A percentile compares a stretch with the other conserved stretches of the same genome.
These are phyloP conservation scores for Enteromius paludinosus DNA, from an alignment of 2,797 vertebrate genomes.

Conservation along the genomic window DNA sequence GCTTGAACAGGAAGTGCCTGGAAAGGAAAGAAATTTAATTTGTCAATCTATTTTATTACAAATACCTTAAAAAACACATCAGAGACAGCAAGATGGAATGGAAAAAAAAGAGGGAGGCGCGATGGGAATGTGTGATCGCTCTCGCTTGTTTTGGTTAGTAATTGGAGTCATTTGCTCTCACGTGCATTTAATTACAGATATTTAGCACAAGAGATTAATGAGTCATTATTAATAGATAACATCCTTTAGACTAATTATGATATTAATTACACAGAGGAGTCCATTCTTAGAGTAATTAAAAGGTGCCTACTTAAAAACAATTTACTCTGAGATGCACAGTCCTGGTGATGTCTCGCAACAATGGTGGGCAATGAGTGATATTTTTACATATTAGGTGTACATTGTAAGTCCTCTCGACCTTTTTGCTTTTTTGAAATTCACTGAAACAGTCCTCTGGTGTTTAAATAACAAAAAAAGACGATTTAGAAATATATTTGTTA, in stretches of 20 bases:
- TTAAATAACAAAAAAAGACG: background rate
- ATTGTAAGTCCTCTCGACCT: background rate
- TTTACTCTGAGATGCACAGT: constrained; percentile 2
- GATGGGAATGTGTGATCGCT: constrained; percentile 34
- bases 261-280: constrained; percentile 51
- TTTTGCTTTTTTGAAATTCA: background rate
- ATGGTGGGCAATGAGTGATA: background rate
- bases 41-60: background rate
- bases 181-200: constrained; percentile 56
- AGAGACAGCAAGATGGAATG: background rate
- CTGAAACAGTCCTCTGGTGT: background rate
- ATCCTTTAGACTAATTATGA: constrained; percentile 60
- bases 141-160: constrained; percentile 40
- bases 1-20: constrained; percentile 90
- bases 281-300: constrained; percentile 50
- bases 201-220: constrained; percentile 54
- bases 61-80: background rate
- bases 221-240: constrained; percentile 57
- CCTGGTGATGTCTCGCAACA: background rate
- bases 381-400: background rate
- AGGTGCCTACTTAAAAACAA: constrained; percentile 34
- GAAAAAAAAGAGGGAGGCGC: background rate
- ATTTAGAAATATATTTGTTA: background rate
- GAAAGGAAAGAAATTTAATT: constrained; percentile 15
- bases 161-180: constrained; percentile 53